A percentile compares a stretch with the other conserved stretches of the same genome.
Conservation (phyloP, 2,797 vertebrate genomes). For the Eurystomus glaucurus region DNA sequence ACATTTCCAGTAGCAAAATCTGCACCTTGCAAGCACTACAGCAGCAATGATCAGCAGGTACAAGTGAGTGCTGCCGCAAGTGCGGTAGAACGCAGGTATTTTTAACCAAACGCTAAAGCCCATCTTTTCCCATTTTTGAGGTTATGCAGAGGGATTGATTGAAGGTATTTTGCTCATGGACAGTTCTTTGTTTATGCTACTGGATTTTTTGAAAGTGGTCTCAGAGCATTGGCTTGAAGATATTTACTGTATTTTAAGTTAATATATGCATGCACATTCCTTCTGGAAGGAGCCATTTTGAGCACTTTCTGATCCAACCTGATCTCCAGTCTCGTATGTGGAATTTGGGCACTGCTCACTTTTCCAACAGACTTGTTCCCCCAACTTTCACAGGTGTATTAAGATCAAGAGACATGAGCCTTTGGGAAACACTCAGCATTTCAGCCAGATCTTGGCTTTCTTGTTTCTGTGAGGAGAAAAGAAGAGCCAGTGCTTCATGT, state of each 20-base stretch:
- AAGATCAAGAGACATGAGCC: not conserved
- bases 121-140: not conserved
- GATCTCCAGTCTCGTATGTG: not conserved
- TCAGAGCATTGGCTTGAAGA: not conserved
- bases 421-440: not conserved
- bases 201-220: not conserved
- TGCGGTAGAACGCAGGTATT: accelerated
- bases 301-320: not conserved
- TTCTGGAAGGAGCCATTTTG: not conserved
- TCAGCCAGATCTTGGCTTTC: not conserved
- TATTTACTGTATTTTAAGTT: not conserved
- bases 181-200: not conserved
- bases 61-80: not conserved
- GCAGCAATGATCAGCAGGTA: not conserved
- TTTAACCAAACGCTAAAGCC: not conserved
- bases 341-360: not conserved
- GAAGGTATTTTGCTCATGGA: not conserved
- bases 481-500: not conserved
- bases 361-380: not conserved
- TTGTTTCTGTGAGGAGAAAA: not conserved
- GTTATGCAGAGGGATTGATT: not conserved
- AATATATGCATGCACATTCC: not conserved
- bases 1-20: not conserved
- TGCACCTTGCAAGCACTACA: not conserved
- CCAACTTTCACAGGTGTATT: not conserved